Base-by-base conservation (phyloP, 2,113 vertebrate genomes). In the Mus spicilegus region DNA sequence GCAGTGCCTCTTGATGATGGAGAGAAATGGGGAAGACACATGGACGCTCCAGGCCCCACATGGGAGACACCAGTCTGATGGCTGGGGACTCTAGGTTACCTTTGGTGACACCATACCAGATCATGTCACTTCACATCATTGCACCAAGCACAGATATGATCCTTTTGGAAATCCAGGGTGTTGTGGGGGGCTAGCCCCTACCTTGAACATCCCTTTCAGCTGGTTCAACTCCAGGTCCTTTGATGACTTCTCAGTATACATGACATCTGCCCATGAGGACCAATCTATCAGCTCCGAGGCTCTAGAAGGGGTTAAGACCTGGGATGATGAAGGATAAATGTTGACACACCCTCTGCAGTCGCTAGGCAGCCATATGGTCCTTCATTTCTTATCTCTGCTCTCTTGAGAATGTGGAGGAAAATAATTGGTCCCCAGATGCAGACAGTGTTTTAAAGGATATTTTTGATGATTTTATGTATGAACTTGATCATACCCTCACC, bases 241-340 rank as follows among this genome's bases (percentile, higher is more conserved):
- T 67, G n/a, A 36, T 6, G 80, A 5, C 7, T 1, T 67, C 26
- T 51, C 26, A 36, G 54, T 51, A 5, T n/a, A 13, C 8, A 5
- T 51, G 70, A 11, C 0, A 36, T 56, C 30, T 24, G 3, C 33
- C 30, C 51, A 30, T 4, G 46, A 78, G 63, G 77, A 39, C 0
- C 6, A 26, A 14, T 61, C 6, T 91, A 33, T 63, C 56, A 39
- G 5, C 24, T 42, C 30, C 20, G 7, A 7, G 19, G 30, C 1
- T 65, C 14, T 24, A 54, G 24, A 39, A 67, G 14, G 54, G 22
- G 17, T 11, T 36, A 39, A 11, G 28, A 51, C 70, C 42, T 6
- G 3, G 33, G 54, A 7, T 1, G 22, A 5, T 5, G 39, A 16
- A 42, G 61, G 61, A 17, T 17, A 2, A 24, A 11, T 7, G 0